phyloP scores from a whole-genome alignment of 2,797 vertebrate species.

The Darevskia mixta region DNA sequence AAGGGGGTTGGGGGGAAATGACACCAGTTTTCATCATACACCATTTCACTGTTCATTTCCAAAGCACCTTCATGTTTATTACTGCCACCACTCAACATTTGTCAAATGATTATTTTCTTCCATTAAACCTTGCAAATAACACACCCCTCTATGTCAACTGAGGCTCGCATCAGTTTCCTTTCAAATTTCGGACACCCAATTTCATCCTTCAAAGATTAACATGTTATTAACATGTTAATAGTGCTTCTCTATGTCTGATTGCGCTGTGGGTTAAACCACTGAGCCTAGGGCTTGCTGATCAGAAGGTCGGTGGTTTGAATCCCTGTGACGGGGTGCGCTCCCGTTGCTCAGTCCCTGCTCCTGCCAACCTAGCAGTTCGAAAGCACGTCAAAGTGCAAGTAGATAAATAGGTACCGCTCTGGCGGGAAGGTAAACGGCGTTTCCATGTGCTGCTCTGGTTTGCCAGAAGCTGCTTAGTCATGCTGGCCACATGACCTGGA shows the following conservation, averaged over 20 bases:
- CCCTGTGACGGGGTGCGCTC: too few species aligned
- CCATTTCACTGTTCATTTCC: background rate
- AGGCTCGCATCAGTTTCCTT: constrained; percentile 56
- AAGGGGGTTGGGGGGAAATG: background rate
- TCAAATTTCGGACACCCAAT: constrained; percentile 64
- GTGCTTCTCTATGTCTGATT: constrained; percentile 60
- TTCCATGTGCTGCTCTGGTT: too few species aligned
- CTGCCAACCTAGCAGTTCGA: too few species aligned
- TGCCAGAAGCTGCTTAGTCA: too few species aligned
- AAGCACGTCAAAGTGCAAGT: too few species aligned
- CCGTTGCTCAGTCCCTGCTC: too few species aligned
- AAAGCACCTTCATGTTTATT: background rate
- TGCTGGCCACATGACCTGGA: too few species aligned
- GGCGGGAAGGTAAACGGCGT: too few species aligned
- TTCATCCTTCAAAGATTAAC: constrained; percentile 70
- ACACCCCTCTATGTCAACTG: constrained; percentile 63
- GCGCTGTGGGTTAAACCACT: background rate
- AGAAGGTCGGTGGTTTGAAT: too few species aligned
- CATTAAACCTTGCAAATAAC: constrained; percentile 47
- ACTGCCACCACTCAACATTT: background rate
- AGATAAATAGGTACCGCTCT: too few species aligned
- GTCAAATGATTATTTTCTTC: constrained; percentile 48
- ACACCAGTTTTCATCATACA: constrained; percentile 21
- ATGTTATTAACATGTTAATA: constrained; percentile 47
- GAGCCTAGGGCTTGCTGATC: too few species aligned